A percentile compares a stretch with the other conserved stretches of the same genome.
These are phyloP conservation scores for Tamias sibiricus DNA, from an alignment of 2,113 vertebrate species.

Conservation along the genomic window DNA sequence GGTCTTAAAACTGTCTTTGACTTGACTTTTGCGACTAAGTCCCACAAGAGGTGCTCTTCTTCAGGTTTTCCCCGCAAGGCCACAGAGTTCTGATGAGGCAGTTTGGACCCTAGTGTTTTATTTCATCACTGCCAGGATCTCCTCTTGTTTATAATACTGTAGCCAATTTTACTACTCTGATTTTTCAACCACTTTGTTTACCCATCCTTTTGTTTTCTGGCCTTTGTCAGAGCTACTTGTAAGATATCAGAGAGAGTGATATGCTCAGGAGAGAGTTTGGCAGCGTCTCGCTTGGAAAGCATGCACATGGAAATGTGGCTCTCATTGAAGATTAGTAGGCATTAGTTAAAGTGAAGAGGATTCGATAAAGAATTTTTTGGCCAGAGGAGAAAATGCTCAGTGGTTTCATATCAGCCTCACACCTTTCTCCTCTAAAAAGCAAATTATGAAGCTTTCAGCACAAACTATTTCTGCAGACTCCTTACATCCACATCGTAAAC, in stretches of 20 bases:
- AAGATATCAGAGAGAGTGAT: not conserved
- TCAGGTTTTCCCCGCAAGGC: not conserved
- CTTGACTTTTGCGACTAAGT: not conserved
- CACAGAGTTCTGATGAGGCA: not conserved
- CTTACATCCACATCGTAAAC: not conserved
- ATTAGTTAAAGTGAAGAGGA: not conserved
- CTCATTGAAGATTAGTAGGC: not conserved
- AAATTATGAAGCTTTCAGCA: slow-evolving; percentile 24
- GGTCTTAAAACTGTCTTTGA: not conserved
- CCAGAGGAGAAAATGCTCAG: not conserved
- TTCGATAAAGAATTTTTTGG: not conserved
- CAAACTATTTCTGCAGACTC: not conserved
- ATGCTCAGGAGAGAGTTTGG: not conserved
- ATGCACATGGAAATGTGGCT: not conserved
- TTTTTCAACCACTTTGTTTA: not conserved
- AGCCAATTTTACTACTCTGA: not conserved
- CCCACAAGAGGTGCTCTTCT: not conserved
- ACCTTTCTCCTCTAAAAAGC: slow-evolving; percentile 30
- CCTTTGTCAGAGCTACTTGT: not conserved
- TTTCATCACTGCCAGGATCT: not conserved
- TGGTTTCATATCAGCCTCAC: not conserved
- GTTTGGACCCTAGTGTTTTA: not conserved
- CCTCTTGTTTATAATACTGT: not conserved
- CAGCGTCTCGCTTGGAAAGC: not conserved
- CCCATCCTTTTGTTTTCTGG: not conserved